Conservation (phyloP, 2,888 invertebrate genomes). For the Ophion ellenae region DNA sequence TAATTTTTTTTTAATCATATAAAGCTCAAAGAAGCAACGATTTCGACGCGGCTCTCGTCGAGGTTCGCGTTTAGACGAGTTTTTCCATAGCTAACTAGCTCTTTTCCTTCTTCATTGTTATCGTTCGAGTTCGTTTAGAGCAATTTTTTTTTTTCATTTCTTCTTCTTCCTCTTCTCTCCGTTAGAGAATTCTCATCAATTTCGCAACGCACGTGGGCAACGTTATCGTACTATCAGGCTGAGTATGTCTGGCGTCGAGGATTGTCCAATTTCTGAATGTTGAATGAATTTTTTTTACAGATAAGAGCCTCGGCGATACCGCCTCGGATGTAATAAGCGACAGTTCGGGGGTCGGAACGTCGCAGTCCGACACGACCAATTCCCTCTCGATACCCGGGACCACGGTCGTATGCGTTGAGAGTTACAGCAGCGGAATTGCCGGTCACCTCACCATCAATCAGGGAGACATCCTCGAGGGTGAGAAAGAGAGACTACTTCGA, state of each 20-base stretch:
- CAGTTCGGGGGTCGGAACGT: conserved; percentile 95
- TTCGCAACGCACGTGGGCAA: conserved; percentile 42
- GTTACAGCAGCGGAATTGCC: conserved; percentile 89
- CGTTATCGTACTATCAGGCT: conserved; percentile 15
- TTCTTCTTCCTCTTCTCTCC: conserved; percentile 14
- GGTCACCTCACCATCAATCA: conserved; percentile 93
- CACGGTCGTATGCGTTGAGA: conserved; percentile 94
- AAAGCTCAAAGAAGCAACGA: conserved; percentile 17
- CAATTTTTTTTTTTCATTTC: conserved; percentile 21
- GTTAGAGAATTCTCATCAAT: conserved; percentile 32
- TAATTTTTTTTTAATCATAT: background rate
- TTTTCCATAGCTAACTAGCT: conserved; percentile 60
- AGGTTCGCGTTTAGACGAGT: conserved; percentile 59
- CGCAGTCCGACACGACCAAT: conserved; percentile 92
- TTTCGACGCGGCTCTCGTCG: conserved; percentile 35
- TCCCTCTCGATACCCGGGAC: conserved; percentile 92
- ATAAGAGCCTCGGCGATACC: conserved; percentile 95
- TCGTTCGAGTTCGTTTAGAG: conserved; percentile 43
- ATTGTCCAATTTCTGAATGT: conserved; percentile 42
- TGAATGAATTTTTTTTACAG: conserved; percentile 84
- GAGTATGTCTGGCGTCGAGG: conserved; percentile 9
- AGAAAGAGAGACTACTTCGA: background rate
- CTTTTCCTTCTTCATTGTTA: conserved; percentile 24
- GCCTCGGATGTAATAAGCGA: conserved; percentile 95
- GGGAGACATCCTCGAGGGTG: conserved; percentile 96